phyloP scores from a whole-genome alignment of 2,888 invertebrate species.

The Drosophila nr. medialis region DNA sequence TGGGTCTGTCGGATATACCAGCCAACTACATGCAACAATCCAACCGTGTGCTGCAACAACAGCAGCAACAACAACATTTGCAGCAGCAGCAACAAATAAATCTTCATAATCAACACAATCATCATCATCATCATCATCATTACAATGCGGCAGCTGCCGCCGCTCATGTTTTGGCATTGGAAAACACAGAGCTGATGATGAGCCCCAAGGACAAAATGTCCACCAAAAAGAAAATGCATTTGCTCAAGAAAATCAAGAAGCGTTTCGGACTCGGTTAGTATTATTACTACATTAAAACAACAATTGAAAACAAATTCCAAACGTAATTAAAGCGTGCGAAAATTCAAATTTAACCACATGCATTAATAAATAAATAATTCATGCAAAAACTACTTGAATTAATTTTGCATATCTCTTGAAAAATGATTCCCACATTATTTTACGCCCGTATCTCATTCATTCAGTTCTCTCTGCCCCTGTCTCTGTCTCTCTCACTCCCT shows the following conservation, averaged over 20 bases:
- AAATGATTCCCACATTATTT: conserved; percentile 73
- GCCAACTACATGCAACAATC: conserved; percentile 76
- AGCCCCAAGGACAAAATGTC: conserved; percentile 82
- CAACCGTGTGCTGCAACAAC: conserved; percentile 54
- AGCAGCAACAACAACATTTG: conserved; percentile 39
- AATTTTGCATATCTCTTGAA: conserved; percentile 39
- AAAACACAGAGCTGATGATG: conserved; percentile 69
- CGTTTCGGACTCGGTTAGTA: conserved; percentile 94
- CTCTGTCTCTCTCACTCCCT: conserved; percentile 4
- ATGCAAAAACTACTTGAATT: conserved; percentile 47
- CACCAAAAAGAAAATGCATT: conserved; percentile 90
- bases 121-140: conserved; percentile 50
- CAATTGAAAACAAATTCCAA: conserved; percentile 2
- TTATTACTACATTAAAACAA: background rate
- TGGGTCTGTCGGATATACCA: conserved; percentile 82
- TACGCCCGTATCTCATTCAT: conserved; percentile 46
- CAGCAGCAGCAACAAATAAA: conserved; percentile 34
- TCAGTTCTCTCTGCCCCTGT: conserved; percentile 11
- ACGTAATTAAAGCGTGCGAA: conserved; percentile 63
- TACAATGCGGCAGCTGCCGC: conserved; percentile 59
- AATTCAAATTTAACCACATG: conserved; percentile 41
- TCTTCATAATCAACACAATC: conserved; percentile 34
- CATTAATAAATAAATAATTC: conserved; percentile 49
- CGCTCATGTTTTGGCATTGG: conserved; percentile 79
- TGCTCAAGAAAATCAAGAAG: conserved; percentile 94